Percentiles rank a stretch among this genome's conserved stretches.
Evolutionary conservation across 30 jellyfish, hydroid and myxozoan genomes (phyloP).

Genomic region (Aurelia sp.): DNA sequence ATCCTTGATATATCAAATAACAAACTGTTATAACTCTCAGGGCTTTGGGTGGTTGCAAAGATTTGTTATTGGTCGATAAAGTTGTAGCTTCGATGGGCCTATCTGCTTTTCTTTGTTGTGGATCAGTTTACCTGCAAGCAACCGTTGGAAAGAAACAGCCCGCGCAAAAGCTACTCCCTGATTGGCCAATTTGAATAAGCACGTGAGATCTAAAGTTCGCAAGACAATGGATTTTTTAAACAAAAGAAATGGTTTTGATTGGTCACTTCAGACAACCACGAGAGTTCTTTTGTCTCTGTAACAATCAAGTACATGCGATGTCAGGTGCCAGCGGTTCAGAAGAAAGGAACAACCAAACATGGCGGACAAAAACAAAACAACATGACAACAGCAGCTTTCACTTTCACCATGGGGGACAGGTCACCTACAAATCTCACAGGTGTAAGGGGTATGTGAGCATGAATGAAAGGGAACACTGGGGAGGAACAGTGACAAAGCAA

Average conservation of each 20-base stretch:
- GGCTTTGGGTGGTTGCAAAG: too few species aligned
- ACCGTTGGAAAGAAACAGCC: conserved; percentile 69
- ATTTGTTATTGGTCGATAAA: neutral
- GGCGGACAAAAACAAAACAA: too few species aligned
- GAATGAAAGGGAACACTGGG: too few species aligned
- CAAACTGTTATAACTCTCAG: too few species aligned
- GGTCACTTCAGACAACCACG: conserved; percentile 3
- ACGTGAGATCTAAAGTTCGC: conserved; percentile 13
- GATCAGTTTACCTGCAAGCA: conserved; percentile 18
- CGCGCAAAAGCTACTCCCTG: conserved; percentile 54
- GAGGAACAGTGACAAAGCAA: too few species aligned
- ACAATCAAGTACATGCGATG: conserved; percentile 29
- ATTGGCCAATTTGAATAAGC: conserved; percentile 54
- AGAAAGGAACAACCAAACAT: neutral
- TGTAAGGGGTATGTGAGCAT: too few species aligned
- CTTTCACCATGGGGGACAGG: too few species aligned
- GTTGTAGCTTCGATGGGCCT: conserved; percentile 11
- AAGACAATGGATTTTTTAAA: too few species aligned
- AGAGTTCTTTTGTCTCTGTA: neutral
- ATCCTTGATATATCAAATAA: neutral
- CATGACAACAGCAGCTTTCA: too few species aligned
- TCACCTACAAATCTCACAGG: too few species aligned
- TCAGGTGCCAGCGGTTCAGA: conserved; percentile 29
- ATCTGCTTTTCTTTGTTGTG: conserved; percentile 21
- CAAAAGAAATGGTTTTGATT: neutral